phyloP scores from a whole-genome alignment of 2,113 vertebrate genomes.

The Rhagologus leucostigma region DNA sequence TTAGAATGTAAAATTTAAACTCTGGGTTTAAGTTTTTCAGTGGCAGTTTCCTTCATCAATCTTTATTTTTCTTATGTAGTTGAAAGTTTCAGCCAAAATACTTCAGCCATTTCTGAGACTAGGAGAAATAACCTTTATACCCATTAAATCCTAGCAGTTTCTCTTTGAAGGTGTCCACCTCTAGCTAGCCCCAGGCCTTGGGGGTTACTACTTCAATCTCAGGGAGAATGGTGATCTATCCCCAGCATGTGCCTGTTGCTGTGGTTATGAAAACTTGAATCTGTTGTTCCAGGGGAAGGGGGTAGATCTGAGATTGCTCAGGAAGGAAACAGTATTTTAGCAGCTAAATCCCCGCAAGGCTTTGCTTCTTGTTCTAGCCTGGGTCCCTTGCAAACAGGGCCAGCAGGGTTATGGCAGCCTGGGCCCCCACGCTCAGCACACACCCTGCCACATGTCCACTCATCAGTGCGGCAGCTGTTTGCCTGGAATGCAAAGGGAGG shows the following conservation, averaged over 20 bases:
- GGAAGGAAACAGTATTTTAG: not conserved
- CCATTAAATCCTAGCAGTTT: not conserved
- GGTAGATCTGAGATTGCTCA: not conserved
- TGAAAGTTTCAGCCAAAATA: not conserved
- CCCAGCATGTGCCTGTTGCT: not conserved
- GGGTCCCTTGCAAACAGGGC: not conserved
- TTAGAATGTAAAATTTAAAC: not conserved
- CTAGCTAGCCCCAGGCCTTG: not conserved
- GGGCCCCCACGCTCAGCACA: not conserved
- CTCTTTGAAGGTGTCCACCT: not conserved
- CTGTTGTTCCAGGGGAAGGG: not conserved
- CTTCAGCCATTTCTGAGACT: not conserved
- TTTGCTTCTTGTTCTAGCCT: not conserved
- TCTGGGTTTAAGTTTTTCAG: not conserved
- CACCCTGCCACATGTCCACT: not conserved
- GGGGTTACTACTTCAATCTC: not conserved
- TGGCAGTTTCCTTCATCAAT: not conserved
- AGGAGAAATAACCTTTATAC: not conserved
- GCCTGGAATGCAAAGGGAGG: not conserved
- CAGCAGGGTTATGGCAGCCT: not conserved
- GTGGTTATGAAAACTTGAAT: not conserved
- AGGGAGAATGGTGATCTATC: not conserved
- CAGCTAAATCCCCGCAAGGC: not conserved
- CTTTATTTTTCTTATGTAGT: not conserved
- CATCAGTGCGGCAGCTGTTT: not conserved